A percentile compares a stretch with the other conserved stretches of the same genome.
phyloP scores from a whole-genome alignment of 2,888 invertebrate genomes.

The Physocephala rufipes region DNA sequence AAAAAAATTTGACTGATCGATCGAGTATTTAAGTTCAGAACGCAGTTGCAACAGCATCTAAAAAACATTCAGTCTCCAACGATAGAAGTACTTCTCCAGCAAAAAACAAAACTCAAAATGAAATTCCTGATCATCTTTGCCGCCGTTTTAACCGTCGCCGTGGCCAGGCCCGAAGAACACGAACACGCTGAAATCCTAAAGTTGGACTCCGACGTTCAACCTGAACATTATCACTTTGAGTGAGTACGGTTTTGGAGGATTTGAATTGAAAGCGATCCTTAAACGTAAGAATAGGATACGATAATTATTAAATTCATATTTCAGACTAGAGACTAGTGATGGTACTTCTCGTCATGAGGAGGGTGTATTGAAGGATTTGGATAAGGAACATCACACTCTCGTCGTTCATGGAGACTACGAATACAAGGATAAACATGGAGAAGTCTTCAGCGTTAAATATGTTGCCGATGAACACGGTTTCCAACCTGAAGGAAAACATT shows the following conservation, averaged over 20 bases:
- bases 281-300: neutral
- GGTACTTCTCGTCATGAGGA: constrained; percentile 33
- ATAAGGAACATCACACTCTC: constrained; percentile 44
- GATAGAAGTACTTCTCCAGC: no score
- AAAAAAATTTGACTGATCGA: no score
- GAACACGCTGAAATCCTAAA: constrained; percentile 53
- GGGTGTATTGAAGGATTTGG: constrained; percentile 40
- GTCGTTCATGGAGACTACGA: constrained; percentile 48
- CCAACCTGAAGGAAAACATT: constrained; percentile 59
- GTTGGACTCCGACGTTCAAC: constrained; percentile 68
- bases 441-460: constrained; percentile 67
- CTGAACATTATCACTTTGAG: constrained; percentile 71
- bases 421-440: constrained; percentile 63
- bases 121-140: constrained; percentile 50
- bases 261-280: neutral
- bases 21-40: constrained; percentile 9
- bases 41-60: constrained; percentile 5
- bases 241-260: constrained; percentile 55
- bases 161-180: constrained; percentile 46
- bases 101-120: constrained; percentile 42
- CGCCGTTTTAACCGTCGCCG: constrained; percentile 51
- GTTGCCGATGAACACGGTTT: constrained; percentile 58
- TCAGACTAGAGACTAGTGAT: constrained; percentile 41
- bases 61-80: constrained; percentile 36
- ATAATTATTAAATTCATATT: neutral